phyloP scores from a whole-genome alignment of 2,888 invertebrate genomes.

The Fabriciana adippe region DNA sequence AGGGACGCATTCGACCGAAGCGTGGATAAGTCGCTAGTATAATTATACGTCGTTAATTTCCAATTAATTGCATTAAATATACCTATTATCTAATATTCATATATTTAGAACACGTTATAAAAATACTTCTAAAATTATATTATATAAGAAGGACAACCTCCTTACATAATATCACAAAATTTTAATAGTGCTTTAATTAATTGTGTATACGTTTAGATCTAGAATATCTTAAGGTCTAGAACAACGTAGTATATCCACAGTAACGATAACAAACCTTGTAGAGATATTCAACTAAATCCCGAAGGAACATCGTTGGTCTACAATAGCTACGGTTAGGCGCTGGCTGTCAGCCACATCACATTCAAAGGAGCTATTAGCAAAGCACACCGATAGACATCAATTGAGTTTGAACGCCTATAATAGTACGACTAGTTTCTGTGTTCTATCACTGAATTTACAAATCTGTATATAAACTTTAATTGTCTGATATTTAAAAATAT shows the following conservation, averaged over 20 bases:
- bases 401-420: conserved; percentile 52
- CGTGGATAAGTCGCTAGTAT: too few relatives aligned
- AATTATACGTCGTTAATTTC: too few relatives aligned
- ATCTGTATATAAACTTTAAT: background rate
- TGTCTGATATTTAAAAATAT: background rate
- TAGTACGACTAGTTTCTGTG: conserved; percentile 32
- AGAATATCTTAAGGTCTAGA: background rate
- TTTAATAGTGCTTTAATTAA: too few relatives aligned
- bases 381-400: conserved; percentile 67
- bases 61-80: background rate
- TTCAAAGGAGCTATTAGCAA: conserved; percentile 71
- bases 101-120: too few relatives aligned
- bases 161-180: too few relatives aligned
- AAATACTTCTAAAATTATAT: too few relatives aligned
- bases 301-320: conserved; percentile 61
- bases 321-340: conserved; percentile 54
- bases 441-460: conserved; percentile 37
- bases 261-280: conserved; percentile 48
- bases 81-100: too few relatives aligned
- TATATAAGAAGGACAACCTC: too few relatives aligned
- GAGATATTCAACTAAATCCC: conserved; percentile 70
- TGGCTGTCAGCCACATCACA: conserved; percentile 54
- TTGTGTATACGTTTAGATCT: background rate
- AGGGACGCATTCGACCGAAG: too few relatives aligned
- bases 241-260: background rate